Evolutionary conservation across 2,113 vertebrate genomes (phyloP).

Genomic region (Passer domesticus): DNA sequence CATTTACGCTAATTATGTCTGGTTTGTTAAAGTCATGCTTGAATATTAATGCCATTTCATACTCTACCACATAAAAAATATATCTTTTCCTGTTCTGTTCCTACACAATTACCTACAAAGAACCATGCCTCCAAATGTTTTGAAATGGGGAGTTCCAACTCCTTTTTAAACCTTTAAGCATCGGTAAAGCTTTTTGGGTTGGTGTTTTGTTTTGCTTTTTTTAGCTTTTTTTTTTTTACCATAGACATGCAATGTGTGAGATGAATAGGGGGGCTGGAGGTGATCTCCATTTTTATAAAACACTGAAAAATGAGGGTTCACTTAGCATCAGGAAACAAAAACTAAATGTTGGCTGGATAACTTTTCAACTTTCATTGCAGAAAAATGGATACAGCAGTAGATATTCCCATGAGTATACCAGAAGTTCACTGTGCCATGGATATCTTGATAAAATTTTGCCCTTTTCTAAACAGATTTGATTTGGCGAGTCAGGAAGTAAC

Average conservation of each 20-base stretch:
- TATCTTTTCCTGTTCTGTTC: neutral
- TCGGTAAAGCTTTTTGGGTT: neutral
- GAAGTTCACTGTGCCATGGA: neutral
- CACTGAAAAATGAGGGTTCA: neutral
- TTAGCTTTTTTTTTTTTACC: neutral
- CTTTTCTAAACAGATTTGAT: neutral
- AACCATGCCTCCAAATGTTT: neutral
- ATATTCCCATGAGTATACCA: neutral
- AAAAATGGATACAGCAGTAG: neutral
- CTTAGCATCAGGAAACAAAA: neutral
- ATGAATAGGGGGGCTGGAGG: fast-evolving
- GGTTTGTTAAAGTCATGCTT: neutral
- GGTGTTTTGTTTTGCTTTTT: too few species aligned
- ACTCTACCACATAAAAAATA: neutral
- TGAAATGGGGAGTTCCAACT: neutral
- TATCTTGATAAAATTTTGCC: neutral
- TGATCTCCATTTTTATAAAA: neutral
- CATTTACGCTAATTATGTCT: neutral
- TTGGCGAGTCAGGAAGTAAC: neutral
- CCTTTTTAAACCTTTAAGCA: neutral
- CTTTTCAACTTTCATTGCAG: neutral
- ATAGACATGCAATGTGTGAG: neutral
- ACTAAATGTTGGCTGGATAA: neutral
- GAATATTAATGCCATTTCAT: neutral
- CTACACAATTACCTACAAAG: neutral